Evolutionary conservation across 1,140 invertebrate species (phyloP), one percentile per base, ranked within the genome.

Genomic region (Bombus sylvicola): DNA sequence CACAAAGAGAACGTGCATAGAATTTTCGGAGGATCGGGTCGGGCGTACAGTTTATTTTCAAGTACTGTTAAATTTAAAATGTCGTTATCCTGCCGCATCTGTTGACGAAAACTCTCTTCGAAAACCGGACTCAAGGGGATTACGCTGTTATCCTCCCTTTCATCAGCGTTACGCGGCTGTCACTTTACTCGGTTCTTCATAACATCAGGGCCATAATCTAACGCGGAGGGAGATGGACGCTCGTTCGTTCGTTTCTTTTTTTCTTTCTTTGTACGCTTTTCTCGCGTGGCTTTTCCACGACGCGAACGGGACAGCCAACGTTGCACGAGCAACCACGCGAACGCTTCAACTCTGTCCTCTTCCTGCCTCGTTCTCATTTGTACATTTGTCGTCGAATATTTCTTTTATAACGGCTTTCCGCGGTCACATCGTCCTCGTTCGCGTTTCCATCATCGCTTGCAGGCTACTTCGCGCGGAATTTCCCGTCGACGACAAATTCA

Each of bases 71-170:
- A 86, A 89, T 89, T 89, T 89, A 83, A 87, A 89, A 89, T 66
- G 22, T 87, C 87, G 76, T 88, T 88, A 87, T 79, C 43, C 83
- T n/a, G 71, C 57, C 68, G 43, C 81, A 69, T 89, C 85, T 77
- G 88, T 66, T 82, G 72, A 84, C 84, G 81, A 83, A 43, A 66
- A 64, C 69, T 62, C 77, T 81, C 71, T 74, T 73, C 72, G 66
- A 72, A 37, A 83, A 87, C 72, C 77, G 81, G 88, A 89, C 85
- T 75, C 81, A 31, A 68, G 77, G 81, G 85, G 88, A 90, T 90
- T 89, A 89, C 79, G 75, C 81, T 41, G 83, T 74, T 83, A 89
- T 89, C 88, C 88, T 87, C 77, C 64, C 81, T 90, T 90, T 89
- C 88, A 89, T 90, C 88, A 83, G 71, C 85, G 75, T 85, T 85